Evolutionary conservation across 1,140 invertebrate genomes (phyloP), one percentile per base, ranked within the genome.

Genomic region (Parasteatoda tepidariorum): DNA sequence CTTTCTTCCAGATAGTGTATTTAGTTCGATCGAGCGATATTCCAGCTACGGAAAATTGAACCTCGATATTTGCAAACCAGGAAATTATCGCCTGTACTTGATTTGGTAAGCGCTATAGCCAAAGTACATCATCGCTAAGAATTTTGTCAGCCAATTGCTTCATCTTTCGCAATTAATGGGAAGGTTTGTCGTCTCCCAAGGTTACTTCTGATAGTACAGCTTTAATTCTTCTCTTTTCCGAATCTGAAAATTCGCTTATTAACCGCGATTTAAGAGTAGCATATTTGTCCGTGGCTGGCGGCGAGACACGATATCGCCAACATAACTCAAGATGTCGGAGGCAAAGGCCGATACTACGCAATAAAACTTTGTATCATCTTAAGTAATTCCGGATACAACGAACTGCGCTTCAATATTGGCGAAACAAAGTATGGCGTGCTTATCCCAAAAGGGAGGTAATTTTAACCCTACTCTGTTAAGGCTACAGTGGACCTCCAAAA

Each of bases 151-250:
- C 62, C n/a, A 28, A n/a, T 64, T 64, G 62, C 6, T n/a, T 28
- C 62, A 64, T 64, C 30, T 64, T 64, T 4, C 30, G 28, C 30
- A 64, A n/a, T 9, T 28, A 33, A 28, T 64, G 62, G 9, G 62
- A 26, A 15, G 62, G 62, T 28, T 64, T 64, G 30, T 64, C 62
- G 6, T 64, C 62, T 31, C 62, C 62, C 26, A 64, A 64, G 30
- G 30, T 28, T 28, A 24, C 4, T 30, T 64, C 62, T n/a, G 62
- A 64, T 5, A 64, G 11, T 6, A 64, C 3, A 26, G 3, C 26
- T 64, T 64, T 64, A 13, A n/a, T n/a, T 6, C 57, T 5, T n/a
- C 24, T 5, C n/a, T 59, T 6, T n/a, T 59, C 57, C 5, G 57
- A 59, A 59, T 59, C 57, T 18, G 57, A 59, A n/a, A 59, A 59